Evolutionary conservation across 2,113 vertebrate species (phyloP).

Genomic region (Parus major): DNA sequence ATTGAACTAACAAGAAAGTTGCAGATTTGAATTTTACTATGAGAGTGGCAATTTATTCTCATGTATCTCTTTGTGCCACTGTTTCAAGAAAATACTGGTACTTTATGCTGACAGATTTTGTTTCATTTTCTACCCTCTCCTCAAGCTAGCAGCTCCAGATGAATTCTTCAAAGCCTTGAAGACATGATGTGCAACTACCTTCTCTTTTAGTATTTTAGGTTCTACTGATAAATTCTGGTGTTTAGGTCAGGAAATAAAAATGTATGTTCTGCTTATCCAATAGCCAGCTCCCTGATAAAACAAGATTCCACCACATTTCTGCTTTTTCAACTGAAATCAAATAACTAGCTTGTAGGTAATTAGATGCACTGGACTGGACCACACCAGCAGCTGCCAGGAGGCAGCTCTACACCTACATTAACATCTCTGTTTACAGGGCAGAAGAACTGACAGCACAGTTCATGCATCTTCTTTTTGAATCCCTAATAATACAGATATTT

Average conservation of each 20-base stretch:
- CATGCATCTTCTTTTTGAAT: not conserved
- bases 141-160: not conserved
- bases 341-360: not conserved
- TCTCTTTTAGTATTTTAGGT: not conserved
- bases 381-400: not conserved
- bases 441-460: not conserved
- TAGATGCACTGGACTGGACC: not conserved
- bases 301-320: not conserved
- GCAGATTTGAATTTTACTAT: not conserved
- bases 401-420: not conserved
- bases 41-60: not conserved
- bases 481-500: not conserved
- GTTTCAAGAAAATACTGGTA: not conserved
- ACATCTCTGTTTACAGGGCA: not conserved
- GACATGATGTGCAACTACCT: not conserved
- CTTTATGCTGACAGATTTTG: not conserved
- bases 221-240: not conserved
- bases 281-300: not conserved
- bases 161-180: not conserved
- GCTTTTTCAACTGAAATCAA: not conserved
- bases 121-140: not conserved
- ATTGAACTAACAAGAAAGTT: not conserved
- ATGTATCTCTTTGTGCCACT: not conserved
- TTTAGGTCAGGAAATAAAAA: not conserved
- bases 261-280: not conserved